phyloP scores from a whole-genome alignment of 2,888 invertebrate genomes.

The Seira ritae region DNA sequence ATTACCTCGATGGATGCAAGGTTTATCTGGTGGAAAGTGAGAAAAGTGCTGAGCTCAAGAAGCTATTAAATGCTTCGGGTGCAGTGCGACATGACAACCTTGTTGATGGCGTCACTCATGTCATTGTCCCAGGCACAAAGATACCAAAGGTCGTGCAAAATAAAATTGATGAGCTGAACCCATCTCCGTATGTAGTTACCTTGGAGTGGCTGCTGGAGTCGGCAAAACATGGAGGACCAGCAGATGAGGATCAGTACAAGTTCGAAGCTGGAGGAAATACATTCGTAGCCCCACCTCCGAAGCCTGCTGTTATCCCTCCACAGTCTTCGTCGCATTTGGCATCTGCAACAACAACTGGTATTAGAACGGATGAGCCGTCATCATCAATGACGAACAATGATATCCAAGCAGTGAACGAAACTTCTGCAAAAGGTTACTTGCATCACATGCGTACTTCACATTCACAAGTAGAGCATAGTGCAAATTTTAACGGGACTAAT shows the following conservation, averaged over 20 bases:
- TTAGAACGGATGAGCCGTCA: too few relatives aligned
- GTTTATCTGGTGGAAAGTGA: slow-evolving; percentile 83
- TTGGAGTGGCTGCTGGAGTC: slow-evolving; percentile 87
- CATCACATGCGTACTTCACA: too few relatives aligned
- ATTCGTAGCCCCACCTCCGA: too few relatives aligned
- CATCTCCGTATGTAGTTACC: slow-evolving; percentile 80
- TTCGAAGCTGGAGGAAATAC: slow-evolving; percentile 54
- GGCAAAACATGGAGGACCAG: slow-evolving; percentile 80
- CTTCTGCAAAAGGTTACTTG: too few relatives aligned
- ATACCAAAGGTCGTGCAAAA: slow-evolving; percentile 77
- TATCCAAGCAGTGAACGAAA: too few relatives aligned
- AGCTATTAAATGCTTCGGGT: slow-evolving; percentile 86
- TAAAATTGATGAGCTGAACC: slow-evolving; percentile 72
- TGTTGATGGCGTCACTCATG: slow-evolving; percentile 87
- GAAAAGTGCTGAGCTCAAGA: slow-evolving; percentile 82
- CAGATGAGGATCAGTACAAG: slow-evolving; percentile 78
- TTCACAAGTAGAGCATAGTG: too few relatives aligned
- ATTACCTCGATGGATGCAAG: slow-evolving; percentile 93
- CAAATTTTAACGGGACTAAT: too few relatives aligned
- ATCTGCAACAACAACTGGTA: too few relatives aligned
- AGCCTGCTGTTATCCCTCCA: too few relatives aligned
- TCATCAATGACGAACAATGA: too few relatives aligned
- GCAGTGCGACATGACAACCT: slow-evolving; percentile 88
- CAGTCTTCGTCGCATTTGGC: too few relatives aligned
- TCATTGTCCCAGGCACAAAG: slow-evolving; percentile 82